Conservation (phyloP, 2,113 vertebrate genomes). For the human region DNA sequence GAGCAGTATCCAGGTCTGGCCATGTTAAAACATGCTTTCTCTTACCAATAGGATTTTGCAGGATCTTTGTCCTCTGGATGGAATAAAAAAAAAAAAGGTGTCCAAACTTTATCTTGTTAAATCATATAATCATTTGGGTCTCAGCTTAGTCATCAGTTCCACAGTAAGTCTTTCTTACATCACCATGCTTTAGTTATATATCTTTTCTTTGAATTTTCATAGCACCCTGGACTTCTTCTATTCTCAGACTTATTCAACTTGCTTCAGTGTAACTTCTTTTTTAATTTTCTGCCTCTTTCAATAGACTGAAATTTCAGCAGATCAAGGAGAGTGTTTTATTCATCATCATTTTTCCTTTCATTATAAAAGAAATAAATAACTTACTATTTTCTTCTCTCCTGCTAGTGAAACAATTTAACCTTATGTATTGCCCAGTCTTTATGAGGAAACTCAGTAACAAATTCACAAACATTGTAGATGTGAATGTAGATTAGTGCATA, state of each 20-base stretch:
- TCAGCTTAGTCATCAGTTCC: background rate
- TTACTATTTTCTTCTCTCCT: background rate
- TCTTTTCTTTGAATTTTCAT: background rate
- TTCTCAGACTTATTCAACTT: background rate
- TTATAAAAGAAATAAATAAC: slow-evolving; percentile 3
- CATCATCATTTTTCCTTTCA: background rate
- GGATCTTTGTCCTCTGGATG: background rate
- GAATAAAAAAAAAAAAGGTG: background rate
- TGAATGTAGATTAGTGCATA: background rate
- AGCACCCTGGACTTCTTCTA: background rate
- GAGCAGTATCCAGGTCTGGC: background rate
- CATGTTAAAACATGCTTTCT: background rate
- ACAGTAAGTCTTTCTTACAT: background rate
- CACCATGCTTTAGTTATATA: background rate
- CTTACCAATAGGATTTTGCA: background rate
- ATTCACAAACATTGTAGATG: background rate
- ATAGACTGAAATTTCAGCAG: background rate
- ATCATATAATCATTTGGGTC: background rate
- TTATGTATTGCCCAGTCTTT: background rate
- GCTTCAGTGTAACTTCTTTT: background rate
- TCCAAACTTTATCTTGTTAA: background rate
- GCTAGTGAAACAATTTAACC: background rate
- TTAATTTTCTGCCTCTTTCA: background rate
- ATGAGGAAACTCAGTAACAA: background rate
- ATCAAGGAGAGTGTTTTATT: background rate